These are phyloP conservation scores for Enteromius radiatus DNA, from an alignment of 2,797 vertebrate genomes.

Conservation along the genomic window DNA sequence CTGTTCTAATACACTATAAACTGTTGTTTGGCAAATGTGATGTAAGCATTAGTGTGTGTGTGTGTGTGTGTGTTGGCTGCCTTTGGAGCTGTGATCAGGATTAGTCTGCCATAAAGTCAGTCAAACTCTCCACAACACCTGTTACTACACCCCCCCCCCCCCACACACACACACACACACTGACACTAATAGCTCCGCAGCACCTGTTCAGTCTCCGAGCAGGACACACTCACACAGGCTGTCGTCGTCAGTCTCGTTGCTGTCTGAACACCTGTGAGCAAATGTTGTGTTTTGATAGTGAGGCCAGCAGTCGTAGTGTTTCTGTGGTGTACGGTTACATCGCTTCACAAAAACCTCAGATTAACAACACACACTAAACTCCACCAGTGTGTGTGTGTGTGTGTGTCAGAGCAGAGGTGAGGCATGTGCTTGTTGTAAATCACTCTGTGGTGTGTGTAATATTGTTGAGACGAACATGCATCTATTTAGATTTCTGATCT, in stretches of 20 bases:
- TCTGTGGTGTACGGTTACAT: slow-evolving; percentile 17
- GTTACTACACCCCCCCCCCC: slow-evolving; percentile 24
- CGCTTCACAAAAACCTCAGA: not conserved
- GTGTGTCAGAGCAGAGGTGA: not conserved
- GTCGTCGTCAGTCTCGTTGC: not conserved
- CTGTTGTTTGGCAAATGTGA: not conserved
- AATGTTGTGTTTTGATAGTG: slow-evolving; percentile 32
- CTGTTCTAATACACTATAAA: not conserved
- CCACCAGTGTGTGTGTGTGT: not conserved
- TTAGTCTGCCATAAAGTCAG: slow-evolving; percentile 17
- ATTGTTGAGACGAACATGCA: not conserved
- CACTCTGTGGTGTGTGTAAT: not conserved
- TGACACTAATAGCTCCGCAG: not conserved
- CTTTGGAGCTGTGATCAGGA: slow-evolving; percentile 31
- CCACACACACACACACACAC: slow-evolving; percentile 25
- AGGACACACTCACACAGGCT: not conserved
- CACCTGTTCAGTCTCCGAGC: slow-evolving; percentile 28
- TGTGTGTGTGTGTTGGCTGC: not conserved
- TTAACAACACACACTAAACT: not conserved
- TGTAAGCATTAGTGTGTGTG: not conserved
- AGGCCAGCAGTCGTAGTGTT: slow-evolving; percentile 14
- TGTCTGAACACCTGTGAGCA: slow-evolving; percentile 20
- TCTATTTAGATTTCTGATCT: no score
- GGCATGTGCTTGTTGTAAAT: not conserved
- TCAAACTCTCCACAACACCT: slow-evolving; percentile 37